Percentiles rank a stretch among this genome's conserved stretches.
phyloP scores from a whole-genome alignment of 2,113 vertebrate species.

The Cheilinus undulatus region DNA sequence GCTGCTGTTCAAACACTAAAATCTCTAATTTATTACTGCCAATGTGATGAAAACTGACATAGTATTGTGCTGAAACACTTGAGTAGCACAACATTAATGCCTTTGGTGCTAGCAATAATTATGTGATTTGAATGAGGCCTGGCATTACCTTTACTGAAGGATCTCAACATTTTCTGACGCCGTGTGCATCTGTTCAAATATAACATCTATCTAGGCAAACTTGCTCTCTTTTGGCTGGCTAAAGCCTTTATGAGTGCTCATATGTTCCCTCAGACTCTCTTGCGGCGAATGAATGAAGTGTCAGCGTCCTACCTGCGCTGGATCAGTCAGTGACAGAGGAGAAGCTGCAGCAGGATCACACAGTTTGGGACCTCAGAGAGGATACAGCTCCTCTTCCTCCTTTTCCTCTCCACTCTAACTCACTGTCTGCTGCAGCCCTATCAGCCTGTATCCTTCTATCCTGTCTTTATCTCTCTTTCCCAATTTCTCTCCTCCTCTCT shows the following conservation, averaged over 20 bases:
- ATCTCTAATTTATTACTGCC: neutral
- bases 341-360: slow-evolving; percentile 52
- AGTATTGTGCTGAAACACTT: too few relatives aligned
- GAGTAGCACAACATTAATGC: neutral
- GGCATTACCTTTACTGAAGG: neutral
- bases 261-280: neutral
- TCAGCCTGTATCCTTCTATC: slow-evolving; percentile 68
- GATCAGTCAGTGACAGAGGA: slow-evolving; percentile 45
- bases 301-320: slow-evolving; percentile 71
- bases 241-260: neutral
- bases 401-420: slow-evolving; percentile 28
- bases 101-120: neutral
- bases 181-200: neutral
- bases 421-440: slow-evolving; percentile 58
- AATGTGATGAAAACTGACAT: neutral
- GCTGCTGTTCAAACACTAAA: neutral
- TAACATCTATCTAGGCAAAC: neutral
- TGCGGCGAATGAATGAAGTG: slow-evolving; percentile 41
- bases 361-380: slow-evolving; percentile 44
- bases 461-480: slow-evolving; percentile 72
- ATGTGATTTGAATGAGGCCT: too few relatives aligned
- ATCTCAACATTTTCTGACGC: neutral
- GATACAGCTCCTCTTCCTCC: slow-evolving; percentile 35
- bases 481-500: slow-evolving; percentile 70
- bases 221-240: neutral